Conservation (phyloP, 2,888 invertebrate species). For the Linnaemya tessellans region DNA sequence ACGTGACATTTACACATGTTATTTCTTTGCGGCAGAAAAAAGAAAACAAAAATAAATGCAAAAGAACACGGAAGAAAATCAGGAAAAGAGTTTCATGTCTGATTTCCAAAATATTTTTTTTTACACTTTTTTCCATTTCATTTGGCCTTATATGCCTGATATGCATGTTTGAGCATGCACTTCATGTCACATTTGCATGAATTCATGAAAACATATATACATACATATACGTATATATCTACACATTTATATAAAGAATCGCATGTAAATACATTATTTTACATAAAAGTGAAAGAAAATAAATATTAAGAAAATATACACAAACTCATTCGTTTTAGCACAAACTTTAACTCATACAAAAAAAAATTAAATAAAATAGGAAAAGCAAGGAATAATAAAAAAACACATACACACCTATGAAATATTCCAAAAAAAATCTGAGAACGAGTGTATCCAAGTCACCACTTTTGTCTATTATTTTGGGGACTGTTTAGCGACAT, state of each 20-base stretch:
- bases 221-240: not conserved
- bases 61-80: slow-evolving; percentile 30
- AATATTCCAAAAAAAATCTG: too few species aligned
- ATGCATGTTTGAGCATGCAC: slow-evolving; percentile 68
- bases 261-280: slow-evolving; percentile 55
- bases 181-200: slow-evolving; percentile 68
- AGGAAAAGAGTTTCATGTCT: slow-evolving; percentile 54
- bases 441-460: too few species aligned
- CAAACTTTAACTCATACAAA: not conserved
- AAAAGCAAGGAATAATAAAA: too few species aligned
- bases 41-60: slow-evolving; percentile 8
- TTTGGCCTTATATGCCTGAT: slow-evolving; percentile 32
- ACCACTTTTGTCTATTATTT: too few species aligned
- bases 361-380: too few species aligned
- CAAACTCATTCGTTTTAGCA: not conserved
- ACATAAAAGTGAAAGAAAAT: slow-evolving; percentile 49
- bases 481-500: too few species aligned
- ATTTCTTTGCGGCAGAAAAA: slow-evolving; percentile 7
- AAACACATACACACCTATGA: not conserved
- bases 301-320: slow-evolving; percentile 35
- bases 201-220: slow-evolving; percentile 28
- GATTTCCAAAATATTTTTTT: slow-evolving; percentile 58
- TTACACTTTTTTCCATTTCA: not conserved
- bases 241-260: slow-evolving; percentile 8
- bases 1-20: slow-evolving; percentile 73